Evolutionary conservation across 2,113 vertebrate genomes (phyloP), one percentile per base, ranked within the genome.

Genomic region (Chloroceryle aenea): DNA sequence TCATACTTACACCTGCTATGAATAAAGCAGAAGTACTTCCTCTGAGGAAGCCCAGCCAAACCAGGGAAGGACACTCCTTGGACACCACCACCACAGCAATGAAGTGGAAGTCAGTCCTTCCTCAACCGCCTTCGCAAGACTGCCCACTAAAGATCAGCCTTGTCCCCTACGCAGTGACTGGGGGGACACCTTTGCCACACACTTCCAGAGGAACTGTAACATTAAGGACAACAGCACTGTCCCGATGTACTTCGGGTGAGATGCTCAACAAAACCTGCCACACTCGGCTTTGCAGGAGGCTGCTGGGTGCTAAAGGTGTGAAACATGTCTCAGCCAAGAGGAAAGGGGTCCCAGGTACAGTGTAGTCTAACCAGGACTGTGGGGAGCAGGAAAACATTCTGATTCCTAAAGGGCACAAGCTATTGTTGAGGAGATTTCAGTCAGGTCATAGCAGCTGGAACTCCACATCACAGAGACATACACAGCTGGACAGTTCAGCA

Each of bases 341-440:
- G 40, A 76, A 68, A 14, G 5, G 13, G 43, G 52, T 4, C 56
- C 84, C 56, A 59, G 50, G 34, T 86, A 87, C 3, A 4, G 11
- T n/a, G n/a, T 21, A 86, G 56, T 63, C 40, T 72, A 88, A 38
- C 29, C 29, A 67, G 32, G 63, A 30, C 78, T 90, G 32, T 56
- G 32, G 14, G 52, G 67, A 85, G 21, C 36, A 36, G 43, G 47
- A 96, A 94, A 89, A 56, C 5, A 5, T 63, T 62, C 45, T 52
- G 21, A 76, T 87, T 89, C 84, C 48, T 75, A 83, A 66, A 25
- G 89, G 64, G 53, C 9, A 40, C 36, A 64, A 94, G 40, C 45
- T 90, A 62, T 59, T 84, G 63, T 91, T 96, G 74, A 75, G 64
- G n/a, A 72, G 55, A 80, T 86, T 80, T 90, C 66, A 85, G 34